Base-by-base conservation (phyloP, 2,113 vertebrate genomes). In the Ameiurus melas region DNA sequence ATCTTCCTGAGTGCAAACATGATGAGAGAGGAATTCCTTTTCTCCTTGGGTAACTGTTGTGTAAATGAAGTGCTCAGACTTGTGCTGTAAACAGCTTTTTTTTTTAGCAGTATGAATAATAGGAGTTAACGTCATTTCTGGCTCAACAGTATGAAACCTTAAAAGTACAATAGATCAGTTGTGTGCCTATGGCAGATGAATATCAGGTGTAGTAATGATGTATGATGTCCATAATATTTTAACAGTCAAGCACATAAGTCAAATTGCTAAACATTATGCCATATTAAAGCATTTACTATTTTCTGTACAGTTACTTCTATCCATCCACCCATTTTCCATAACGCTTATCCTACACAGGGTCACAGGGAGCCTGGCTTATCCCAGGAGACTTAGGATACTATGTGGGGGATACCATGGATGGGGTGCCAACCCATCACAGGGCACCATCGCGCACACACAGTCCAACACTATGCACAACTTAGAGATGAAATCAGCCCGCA, bases 1-100 rank as follows among this genome's bases (percentile, higher is more conserved):
- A 91, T 82, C 71, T 22, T 83, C 36, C 80, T 91, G 82, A 91
- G 88, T 91, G 70, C 70, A 91, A 91, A 87, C 91, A 92, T 12
- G 75, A 58, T 58, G 60, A 83, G 80, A 88, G 62, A 68, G 17
- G 51, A 39, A 53, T 84, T 87, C 30, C 64, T 81, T 84, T 62
- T 51, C 60, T 73, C 9, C 66, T 77, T 33, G 57, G 17, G 60
- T 78, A 57, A 71, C 85, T 75, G 79, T 51, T 51, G 39, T 62
- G 27, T 36, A 36, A 36, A 58, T n/a, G 68, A 19, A 43, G 27
- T 33, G 47, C 30, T 19, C 30, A 68, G 77, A n/a, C 20, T 57
- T 66, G n/a, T 66, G 71, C 68, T 27, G 58, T 58, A 84, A 66
- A 55, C 5, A 39, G 53, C 20, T 85, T 47, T 39, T 36, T 36